These are phyloP conservation scores for Xenopus borealis DNA, from an alignment of 2,113 vertebrate genomes.

Conservation along the genomic window DNA sequence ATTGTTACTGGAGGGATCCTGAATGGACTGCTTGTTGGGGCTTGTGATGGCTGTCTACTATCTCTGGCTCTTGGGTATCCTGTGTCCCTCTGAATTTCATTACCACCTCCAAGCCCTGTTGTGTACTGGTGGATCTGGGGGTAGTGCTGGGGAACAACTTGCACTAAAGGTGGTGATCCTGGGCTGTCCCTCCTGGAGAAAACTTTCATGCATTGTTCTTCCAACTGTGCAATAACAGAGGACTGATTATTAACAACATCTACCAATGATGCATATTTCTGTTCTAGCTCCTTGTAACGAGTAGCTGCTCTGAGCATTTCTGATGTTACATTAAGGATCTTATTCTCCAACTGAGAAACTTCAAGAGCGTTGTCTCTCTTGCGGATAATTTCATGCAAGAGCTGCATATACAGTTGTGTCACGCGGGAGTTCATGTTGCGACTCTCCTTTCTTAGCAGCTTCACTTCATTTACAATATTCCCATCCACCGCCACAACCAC, in stretches of 20 bases:
- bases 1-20: constrained; percentile 79
- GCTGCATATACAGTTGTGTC: constrained; percentile 97
- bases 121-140: constrained; percentile 79
- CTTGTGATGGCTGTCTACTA: constrained; percentile 68
- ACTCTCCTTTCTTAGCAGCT: constrained; percentile 93
- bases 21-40: constrained; percentile 74
- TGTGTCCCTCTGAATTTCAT: constrained; percentile 90
- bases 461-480: constrained; percentile 94
- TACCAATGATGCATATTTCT: constrained; percentile 79
- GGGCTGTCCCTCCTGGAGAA: constrained; percentile 77
- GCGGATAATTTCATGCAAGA: constrained; percentile 95
- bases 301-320: constrained; percentile 91
- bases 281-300: constrained; percentile 87
- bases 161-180: constrained; percentile 83
- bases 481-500: constrained; percentile 92
- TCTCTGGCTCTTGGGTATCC: constrained; percentile 76
- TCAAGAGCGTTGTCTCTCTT: constrained; percentile 96
- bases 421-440: constrained; percentile 98
- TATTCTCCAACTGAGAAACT: constrained; percentile 91
- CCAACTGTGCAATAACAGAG: constrained; percentile 78
- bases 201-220: constrained; percentile 86
- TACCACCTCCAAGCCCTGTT: constrained; percentile 65
- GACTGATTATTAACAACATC: constrained; percentile 96
- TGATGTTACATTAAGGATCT: constrained; percentile 90
- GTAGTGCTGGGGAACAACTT: constrained; percentile 87